These are phyloP conservation scores for Diachasmimorpha longicaudata DNA, from an alignment of 1,140 invertebrate species.

Conservation along the genomic window DNA sequence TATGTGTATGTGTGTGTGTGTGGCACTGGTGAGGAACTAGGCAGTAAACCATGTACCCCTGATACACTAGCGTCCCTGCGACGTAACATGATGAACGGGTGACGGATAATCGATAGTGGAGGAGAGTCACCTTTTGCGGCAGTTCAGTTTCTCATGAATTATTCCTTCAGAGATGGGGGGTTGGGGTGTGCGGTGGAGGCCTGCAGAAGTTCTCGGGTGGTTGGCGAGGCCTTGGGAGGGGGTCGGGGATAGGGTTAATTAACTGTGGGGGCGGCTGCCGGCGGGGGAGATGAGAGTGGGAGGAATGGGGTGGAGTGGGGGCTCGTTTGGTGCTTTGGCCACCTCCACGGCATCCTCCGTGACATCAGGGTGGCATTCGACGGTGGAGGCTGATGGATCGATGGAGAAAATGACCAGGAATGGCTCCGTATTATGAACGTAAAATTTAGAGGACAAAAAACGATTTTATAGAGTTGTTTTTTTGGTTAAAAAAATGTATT, in stretches of 20 bases:
- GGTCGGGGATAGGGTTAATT: not conserved
- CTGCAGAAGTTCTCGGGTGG: no score
- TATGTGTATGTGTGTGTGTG: slow-evolving; percentile 5
- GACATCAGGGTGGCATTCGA: slow-evolving; percentile 53
- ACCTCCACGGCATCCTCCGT: slow-evolving; percentile 53
- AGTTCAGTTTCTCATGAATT: no score
- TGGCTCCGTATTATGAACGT: not conserved
- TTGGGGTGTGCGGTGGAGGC: no score
- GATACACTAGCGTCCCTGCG: slow-evolving; percentile 56
- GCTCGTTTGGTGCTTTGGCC: slow-evolving; percentile 49
- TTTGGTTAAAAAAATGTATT: no score
- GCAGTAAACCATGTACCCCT: slow-evolving; percentile 49
- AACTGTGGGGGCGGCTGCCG: not conserved
- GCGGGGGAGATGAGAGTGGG: slow-evolving; percentile 33
- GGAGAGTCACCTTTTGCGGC: no score
- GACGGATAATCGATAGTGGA: slow-evolving; percentile 59
- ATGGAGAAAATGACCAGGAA: not conserved
- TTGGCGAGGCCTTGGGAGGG: no score
- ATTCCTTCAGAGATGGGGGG: no score
- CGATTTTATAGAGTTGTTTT: no score
- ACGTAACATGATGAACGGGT: slow-evolving; percentile 62
- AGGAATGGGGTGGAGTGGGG: slow-evolving; percentile 43
- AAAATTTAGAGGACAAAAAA: slow-evolving; percentile 31
- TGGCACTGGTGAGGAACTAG: slow-evolving; percentile 23
- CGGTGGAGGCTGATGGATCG: slow-evolving; percentile 39